These are phyloP conservation scores for Sclerurus mexicanus DNA, from an alignment of 2,113 vertebrate genomes.

Conservation along the genomic window DNA sequence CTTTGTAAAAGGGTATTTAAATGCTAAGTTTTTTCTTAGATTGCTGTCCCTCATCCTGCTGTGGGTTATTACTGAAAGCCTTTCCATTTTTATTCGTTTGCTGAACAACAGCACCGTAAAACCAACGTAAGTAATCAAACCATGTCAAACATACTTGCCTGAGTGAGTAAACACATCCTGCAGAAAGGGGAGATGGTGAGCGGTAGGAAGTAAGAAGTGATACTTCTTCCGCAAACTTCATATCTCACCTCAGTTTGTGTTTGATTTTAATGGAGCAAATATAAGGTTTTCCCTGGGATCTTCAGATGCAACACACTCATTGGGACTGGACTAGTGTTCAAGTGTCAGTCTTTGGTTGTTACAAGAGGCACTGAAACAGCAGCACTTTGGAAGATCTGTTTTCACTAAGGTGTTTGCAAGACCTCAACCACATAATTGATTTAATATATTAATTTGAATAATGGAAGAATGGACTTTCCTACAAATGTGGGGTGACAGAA, in stretches of 20 bases:
- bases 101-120: neutral
- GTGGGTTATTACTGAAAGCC: neutral
- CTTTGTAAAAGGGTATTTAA: neutral
- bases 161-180: neutral
- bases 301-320: neutral
- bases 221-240: accelerated
- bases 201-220: neutral
- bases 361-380: neutral
- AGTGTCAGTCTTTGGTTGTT: neutral
- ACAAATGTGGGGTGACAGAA: neutral
- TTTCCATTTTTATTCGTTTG: neutral
- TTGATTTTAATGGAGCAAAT: neutral
- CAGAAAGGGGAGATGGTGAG: neutral
- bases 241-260: neutral
- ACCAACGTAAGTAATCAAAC: neutral
- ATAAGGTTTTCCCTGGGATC: neutral
- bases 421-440: neutral
- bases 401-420: neutral
- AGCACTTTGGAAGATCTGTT: neutral
- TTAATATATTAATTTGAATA: neutral
- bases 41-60: neutral
- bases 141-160: neutral
- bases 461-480: neutral
- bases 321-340: neutral
- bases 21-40: neutral